Evolutionary conservation across 2,888 invertebrate species (phyloP).

Genomic region (Papilio demoleus): DNA sequence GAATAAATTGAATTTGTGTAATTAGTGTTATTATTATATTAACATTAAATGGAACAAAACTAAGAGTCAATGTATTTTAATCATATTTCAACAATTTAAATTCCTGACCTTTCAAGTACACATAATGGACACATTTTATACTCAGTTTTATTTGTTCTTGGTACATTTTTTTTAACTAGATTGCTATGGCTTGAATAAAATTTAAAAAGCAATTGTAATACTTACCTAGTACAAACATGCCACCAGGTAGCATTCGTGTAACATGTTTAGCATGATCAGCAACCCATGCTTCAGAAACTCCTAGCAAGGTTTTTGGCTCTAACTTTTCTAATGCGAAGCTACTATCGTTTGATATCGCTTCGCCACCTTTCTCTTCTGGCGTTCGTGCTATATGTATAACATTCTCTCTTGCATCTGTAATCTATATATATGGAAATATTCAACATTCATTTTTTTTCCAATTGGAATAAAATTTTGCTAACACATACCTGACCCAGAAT

Average conservation of each 20-base stretch:
- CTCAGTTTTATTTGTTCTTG: slow-evolving; percentile 10
- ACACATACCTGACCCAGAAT: slow-evolving; percentile 90
- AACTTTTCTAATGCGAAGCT: slow-evolving; percentile 63
- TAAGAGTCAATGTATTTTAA: not conserved
- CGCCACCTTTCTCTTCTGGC: slow-evolving; percentile 80
- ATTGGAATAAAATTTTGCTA: not conserved
- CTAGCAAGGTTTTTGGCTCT: slow-evolving; percentile 77
- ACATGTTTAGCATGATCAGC: slow-evolving; percentile 94
- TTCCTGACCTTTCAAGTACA: slow-evolving; percentile 12
- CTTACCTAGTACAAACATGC: slow-evolving; percentile 91
- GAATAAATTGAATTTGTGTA: slow-evolving; percentile 1
- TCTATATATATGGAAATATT: slow-evolving; percentile 69
- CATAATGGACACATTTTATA: not conserved
- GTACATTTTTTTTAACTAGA: not conserved
- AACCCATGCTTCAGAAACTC: slow-evolving; percentile 87
- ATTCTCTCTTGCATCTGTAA: slow-evolving; percentile 87
- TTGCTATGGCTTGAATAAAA: no score
- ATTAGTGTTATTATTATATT: not conserved
- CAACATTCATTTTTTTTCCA: slow-evolving; percentile 36
- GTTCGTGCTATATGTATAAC: slow-evolving; percentile 92
- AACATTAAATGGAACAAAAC: not conserved
- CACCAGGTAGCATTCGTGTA: slow-evolving; percentile 95
- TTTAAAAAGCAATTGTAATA: no score
- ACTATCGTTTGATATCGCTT: slow-evolving; percentile 59
- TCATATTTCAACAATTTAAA: slow-evolving; percentile 7